Conservation (phyloP, 53 echinoderm and acorn worm genomes). For the Paelopatides confundens region DNA sequence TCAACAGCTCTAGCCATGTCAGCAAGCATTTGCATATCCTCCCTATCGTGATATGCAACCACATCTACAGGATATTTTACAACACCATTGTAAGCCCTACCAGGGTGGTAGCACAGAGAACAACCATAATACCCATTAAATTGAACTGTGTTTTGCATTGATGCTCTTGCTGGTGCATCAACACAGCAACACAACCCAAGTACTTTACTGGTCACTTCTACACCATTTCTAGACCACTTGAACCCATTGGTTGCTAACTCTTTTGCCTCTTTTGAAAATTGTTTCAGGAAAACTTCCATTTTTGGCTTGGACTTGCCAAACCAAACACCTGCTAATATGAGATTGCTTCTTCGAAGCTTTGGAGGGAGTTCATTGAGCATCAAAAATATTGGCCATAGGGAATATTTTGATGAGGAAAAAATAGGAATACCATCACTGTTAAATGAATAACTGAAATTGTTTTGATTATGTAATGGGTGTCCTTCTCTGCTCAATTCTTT, state of each 20-base stretch:
- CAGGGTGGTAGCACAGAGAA: constrained; percentile 59
- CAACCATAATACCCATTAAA: constrained; percentile 71
- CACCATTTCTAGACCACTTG: background rate
- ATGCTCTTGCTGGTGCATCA: constrained; percentile 56
- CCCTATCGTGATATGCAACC: constrained; percentile 36
- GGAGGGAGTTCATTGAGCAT: constrained; percentile 43
- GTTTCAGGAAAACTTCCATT: constrained; percentile 19
- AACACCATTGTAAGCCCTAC: constrained; percentile 21
- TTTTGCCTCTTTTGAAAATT: constrained; percentile 32
- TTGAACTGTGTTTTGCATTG: constrained; percentile 57
- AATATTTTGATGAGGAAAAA: constrained; percentile 29
- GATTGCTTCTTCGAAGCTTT: background rate
- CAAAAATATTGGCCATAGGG: constrained; percentile 23
- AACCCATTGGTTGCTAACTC: constrained; percentile 1
- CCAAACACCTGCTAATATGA: constrained; percentile 34
- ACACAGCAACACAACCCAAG: constrained; percentile 61
- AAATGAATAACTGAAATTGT: background rate
- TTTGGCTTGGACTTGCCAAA: constrained; percentile 12
- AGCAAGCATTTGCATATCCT: constrained; percentile 47
- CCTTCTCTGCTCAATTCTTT: constrained; percentile 32
- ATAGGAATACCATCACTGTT: constrained; percentile 10
- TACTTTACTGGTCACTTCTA: constrained; percentile 45
- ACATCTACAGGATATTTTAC: constrained; percentile 64
- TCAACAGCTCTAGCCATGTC: constrained; percentile 48
- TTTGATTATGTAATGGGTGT: constrained; percentile 29